Conservation (phyloP, 2,888 invertebrate genomes). For the Dicranocentrus wangi region DNA sequence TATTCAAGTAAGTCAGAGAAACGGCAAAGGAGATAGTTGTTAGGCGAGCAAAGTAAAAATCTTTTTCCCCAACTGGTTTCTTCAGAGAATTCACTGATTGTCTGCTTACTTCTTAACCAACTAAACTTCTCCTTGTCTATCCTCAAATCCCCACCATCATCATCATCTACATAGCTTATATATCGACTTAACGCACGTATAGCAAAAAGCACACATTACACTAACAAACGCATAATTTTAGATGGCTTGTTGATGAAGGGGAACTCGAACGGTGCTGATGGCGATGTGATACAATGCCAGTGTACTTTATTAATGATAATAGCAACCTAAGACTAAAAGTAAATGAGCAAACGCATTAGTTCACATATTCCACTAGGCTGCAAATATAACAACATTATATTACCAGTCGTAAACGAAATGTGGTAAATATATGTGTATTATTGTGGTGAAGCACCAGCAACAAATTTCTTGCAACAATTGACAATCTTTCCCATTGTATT, state of each 20-base stretch:
- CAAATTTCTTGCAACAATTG: constrained; percentile 47
- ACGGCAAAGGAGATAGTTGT: constrained; percentile 48
- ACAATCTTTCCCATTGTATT: constrained; percentile 59
- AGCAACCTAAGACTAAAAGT: constrained; percentile 12
- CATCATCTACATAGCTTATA: constrained; percentile 8
- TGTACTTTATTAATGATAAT: constrained; percentile 44
- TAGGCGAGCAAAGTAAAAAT: constrained; percentile 32
- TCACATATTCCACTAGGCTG: no score
- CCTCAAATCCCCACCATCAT: neutral
- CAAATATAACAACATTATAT: no score
- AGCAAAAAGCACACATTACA: neutral
- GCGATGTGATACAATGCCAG: neutral
- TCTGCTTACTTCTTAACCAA: constrained; percentile 29
- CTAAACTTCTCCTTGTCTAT: constrained; percentile 10
- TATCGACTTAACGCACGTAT: neutral
- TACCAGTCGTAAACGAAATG: no score
- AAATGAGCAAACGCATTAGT: no score
- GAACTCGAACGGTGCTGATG: neutral
- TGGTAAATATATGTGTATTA: neutral
- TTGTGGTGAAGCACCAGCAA: neutral
- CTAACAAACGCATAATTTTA: neutral
- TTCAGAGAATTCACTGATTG: constrained; percentile 25
- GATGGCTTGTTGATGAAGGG: constrained; percentile 8
- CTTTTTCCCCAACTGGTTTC: constrained; percentile 57
- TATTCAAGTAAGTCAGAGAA: constrained; percentile 25